Percentiles rank a stretch among this genome's conserved stretches.
These are phyloP conservation scores for Gorsachius goisagi DNA, from an alignment of 2,113 vertebrate genomes.

Conservation along the genomic window DNA sequence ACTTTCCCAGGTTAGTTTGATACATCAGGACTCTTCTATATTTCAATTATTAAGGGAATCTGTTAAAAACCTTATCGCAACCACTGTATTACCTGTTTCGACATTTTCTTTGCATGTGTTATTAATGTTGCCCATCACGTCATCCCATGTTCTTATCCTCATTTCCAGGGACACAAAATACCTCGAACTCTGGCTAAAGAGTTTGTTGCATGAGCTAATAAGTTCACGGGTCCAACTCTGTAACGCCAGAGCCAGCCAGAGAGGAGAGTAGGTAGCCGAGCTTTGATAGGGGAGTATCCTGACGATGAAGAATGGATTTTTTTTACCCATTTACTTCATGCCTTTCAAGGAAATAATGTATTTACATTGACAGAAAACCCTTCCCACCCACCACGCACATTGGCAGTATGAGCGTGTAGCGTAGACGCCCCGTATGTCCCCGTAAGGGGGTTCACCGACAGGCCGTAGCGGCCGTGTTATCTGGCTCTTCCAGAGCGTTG, in stretches of 20 bases:
- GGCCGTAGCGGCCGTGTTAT: neutral
- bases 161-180: neutral
- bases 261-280: neutral
- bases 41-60: neutral
- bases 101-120: neutral
- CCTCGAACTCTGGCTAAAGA: neutral
- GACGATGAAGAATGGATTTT: no score
- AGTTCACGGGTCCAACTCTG: neutral
- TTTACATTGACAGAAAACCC: neutral
- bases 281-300: neutral
- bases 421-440: neutral
- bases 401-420: neutral
- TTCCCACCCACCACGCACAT: neutral
- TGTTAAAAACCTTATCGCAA: neutral
- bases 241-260: neutral
- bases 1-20: neutral
- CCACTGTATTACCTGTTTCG: neutral
- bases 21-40: neutral
- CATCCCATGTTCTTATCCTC: neutral
- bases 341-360: neutral
- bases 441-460: neutral
- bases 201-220: neutral
- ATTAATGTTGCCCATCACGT: neutral
- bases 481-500: neutral
- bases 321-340: neutral